Base-by-base conservation (phyloP, 1,140 invertebrate species). In the Geopemphigus sp. region DNA sequence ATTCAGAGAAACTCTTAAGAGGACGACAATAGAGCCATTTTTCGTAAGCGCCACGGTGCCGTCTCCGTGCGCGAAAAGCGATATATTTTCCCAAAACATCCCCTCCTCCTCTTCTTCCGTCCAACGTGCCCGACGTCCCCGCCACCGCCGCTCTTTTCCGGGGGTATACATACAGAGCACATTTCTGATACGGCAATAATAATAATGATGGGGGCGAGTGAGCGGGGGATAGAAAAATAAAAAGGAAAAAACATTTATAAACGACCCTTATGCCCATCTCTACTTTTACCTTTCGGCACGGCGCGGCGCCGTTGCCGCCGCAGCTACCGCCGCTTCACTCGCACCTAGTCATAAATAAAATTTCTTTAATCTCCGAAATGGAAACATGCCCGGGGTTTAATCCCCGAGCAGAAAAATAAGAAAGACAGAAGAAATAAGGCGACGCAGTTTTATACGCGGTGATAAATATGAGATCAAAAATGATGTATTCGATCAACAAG, bases 401-500 rank as follows among this genome's bases (percentile, higher is more conserved):
- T 78, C 74, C 57, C 39, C 56, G 54, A 12, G 74, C 39, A 26
- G 39, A 76, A 76, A 76, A 59, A 56, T 53, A 47, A 47, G 19
- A n/a, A 24, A 22, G 39, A 45, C 63, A n/a, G 26, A 39, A 73
- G 73, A 50, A 50, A 63, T 14, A 50, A 78, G 74, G 74, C 74
- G 57, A 78, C 74, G 17, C 14, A 3, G 56, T 61, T 59, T 76
- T 59, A 76, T 57, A 57, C 73, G 73, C 11, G 29, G 39, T 78
- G 74, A 78, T 78, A 78, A 78, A 78, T 78, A 78, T 50, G 74
- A 78, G 74, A 78, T 78, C 74, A 78, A 78, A 32, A 61, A 78
- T 78, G 74, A 78, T 78, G 74, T 78, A 78, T 78, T 78, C 57
- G 74, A 78, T 78, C 74, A 78, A 78, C 74, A 78, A 61, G 74